Evolutionary conservation across 2,888 invertebrate genomes (phyloP), one percentile per base, ranked within the genome.

Genomic region (Aspidiotus destructor): DNA sequence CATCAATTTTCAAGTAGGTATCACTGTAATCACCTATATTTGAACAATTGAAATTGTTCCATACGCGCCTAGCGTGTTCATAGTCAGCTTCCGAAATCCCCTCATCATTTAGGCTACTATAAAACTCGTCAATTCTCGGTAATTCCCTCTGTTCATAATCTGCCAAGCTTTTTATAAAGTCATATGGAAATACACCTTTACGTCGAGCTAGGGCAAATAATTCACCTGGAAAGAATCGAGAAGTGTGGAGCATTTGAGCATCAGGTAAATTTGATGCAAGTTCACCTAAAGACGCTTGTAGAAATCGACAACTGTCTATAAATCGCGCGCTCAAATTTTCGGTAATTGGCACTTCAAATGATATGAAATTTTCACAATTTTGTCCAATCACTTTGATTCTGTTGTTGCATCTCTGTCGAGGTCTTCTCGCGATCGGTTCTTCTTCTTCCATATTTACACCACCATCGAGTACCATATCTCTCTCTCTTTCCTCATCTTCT

Each of bases 121-220:
- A n/a, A n/a, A n/a, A n/a, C n/a, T n/a, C n/a, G n/a, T n/a, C n/a
- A n/a, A n/a, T n/a, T n/a, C n/a, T n/a, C n/a, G n/a, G n/a, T n/a
- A n/a, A 65, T 6, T 65, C 42, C 40, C 53, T 48, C 9, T 68
- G 60, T 15, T 70, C 52, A 60, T 75, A 68, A 13, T 48, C 73
- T 10, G 74, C 17, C 11, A 41, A 60, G 41, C n/a, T n/a, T n/a
- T n/a, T 68, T 68, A 44, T 44, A 44, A 44, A 63, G 15, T 63
- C 54, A 15, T 63, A 54, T 15, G 41, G 41, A n/a, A 54, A 54
- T 41, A 54, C 48, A n/a, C 53, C 53, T 54, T 63, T 63, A 15
- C 40, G 7, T 2, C 28, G 13, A 44, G 13, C 48, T 10, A 44
- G 48, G 13, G 8, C 48, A 44, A 44, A 44, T 8, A 10, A 8